These are phyloP conservation scores for Apeira syringaria DNA, from an alignment of 2,888 invertebrate species.

Conservation along the genomic window DNA sequence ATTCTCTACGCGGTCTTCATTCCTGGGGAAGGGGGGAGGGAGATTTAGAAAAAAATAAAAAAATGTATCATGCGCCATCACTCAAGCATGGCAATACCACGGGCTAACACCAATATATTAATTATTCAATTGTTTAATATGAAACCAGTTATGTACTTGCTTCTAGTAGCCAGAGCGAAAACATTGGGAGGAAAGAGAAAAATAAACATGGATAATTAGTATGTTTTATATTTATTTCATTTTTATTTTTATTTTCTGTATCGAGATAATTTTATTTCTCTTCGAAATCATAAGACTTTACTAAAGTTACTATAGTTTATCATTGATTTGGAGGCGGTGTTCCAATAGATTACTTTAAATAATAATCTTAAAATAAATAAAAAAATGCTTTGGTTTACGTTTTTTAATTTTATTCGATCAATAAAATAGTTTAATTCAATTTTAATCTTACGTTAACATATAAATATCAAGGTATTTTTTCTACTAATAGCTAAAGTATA, in stretches of 20 bases:
- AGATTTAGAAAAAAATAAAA: conserved; percentile 26
- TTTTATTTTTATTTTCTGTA: conserved; percentile 32
- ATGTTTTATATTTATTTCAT: conserved; percentile 33
- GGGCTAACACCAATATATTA: conserved; percentile 66
- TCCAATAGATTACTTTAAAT: too few relatives aligned
- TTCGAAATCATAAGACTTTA: too few relatives aligned
- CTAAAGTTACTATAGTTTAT: too few relatives aligned
- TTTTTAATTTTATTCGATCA: too few relatives aligned
- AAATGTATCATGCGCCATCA: conserved; percentile 29
- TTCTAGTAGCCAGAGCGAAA: conserved; percentile 84
- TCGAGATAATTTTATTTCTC: neutral
- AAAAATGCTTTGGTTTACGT: too few relatives aligned
- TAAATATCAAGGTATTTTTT: too few relatives aligned
- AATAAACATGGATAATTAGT: conserved; percentile 54
- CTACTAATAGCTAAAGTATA: too few relatives aligned
- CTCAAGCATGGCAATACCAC: conserved; percentile 39
- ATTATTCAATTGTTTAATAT: conserved; percentile 41
- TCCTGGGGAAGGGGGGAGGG: conserved; percentile 56
- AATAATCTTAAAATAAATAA: too few relatives aligned
- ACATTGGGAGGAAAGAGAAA: conserved; percentile 55
- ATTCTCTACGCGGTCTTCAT: conserved; percentile 65
- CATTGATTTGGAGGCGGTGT: conserved; percentile 18
- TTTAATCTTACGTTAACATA: too few relatives aligned
- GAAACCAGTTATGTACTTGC: conserved; percentile 69
- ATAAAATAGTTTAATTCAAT: too few relatives aligned